A percentile compares a stretch with the other conserved stretches of the same genome.
Conservation (phyloP, 2,797 vertebrate species). For the Coilia nasus region DNA sequence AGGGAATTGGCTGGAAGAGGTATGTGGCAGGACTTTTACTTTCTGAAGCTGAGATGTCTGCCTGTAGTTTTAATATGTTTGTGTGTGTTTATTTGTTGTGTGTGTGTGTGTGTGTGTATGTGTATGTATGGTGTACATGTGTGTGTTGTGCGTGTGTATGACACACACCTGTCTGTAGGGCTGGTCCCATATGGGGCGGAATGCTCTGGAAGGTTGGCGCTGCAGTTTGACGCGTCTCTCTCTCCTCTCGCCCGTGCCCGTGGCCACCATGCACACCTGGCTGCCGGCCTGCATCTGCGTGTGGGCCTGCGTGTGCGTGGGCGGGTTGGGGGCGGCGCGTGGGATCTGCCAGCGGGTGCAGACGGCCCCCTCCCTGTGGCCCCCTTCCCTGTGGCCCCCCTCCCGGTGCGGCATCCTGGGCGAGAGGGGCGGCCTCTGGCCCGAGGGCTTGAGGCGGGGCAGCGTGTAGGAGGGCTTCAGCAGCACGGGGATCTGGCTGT, state of each 20-base stretch:
- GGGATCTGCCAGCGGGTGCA: conserved; percentile 78
- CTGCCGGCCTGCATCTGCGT: neutral
- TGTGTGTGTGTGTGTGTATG: too few relatives aligned
- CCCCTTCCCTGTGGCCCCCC: conserved; percentile 19
- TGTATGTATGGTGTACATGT: too few relatives aligned
- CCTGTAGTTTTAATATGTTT: too few relatives aligned
- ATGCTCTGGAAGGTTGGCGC: conserved; percentile 70
- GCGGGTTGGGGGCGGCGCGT: conserved; percentile 69
- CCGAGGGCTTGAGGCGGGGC: conserved; percentile 37
- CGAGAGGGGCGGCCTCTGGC: conserved; percentile 1
- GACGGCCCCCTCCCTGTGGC: conserved; percentile 61
- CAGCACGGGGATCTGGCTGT: conserved; percentile 78
- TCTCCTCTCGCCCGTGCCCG: neutral
- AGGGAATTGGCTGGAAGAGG: too few relatives aligned
- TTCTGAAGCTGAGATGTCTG: too few relatives aligned
- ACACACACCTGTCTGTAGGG: conserved; percentile 69
- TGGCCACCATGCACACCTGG: neutral
- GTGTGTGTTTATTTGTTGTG: too few relatives aligned
- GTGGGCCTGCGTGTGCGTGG: conserved; percentile 45
- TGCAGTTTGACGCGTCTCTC: conserved; percentile 48
- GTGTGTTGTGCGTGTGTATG: neutral
- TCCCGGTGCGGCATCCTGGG: conserved; percentile 32
- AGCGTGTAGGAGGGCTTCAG: conserved; percentile 71
- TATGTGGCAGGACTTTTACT: too few relatives aligned
- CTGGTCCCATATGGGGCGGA: conserved; percentile 77